Percentiles rank a stretch among this genome's conserved stretches.
Evolutionary conservation across 1,140 invertebrate genomes (phyloP).

Genomic region (Drosophila saltans): DNA sequence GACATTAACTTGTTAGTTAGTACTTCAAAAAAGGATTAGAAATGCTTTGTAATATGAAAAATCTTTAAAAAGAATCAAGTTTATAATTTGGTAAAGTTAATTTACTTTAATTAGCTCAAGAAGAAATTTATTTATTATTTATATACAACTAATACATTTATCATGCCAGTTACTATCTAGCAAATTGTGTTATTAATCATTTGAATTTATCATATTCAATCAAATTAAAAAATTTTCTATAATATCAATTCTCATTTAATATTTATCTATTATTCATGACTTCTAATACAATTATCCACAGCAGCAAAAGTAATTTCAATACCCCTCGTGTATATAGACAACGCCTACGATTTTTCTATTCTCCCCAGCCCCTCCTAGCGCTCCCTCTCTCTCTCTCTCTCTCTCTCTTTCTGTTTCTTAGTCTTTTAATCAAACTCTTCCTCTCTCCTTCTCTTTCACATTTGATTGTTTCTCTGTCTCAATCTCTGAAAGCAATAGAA

Average conservation of each 20-base stretch:
- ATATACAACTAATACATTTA: no score
- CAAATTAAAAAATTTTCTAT: not conserved
- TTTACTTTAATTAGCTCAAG: no score
- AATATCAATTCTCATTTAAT: constrained; percentile 1
- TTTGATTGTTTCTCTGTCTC: not conserved
- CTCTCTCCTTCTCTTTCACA: constrained; percentile 16
- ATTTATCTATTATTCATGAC: constrained; percentile 9
- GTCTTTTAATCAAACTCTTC: not conserved
- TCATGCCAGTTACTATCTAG: no score
- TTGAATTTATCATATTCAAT: not conserved
- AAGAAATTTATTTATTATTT: no score
- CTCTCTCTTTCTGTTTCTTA: not conserved
- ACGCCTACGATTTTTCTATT: constrained; percentile 6
- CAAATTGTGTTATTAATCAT: no score
- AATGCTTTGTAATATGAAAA: no score
- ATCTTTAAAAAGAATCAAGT: no score
- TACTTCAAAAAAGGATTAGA: no score
- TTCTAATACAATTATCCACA: constrained; percentile 1
- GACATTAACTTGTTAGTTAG: no score
- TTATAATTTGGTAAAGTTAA: no score
- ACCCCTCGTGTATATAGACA: not conserved
- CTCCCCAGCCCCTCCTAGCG: not conserved
- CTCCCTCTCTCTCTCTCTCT: not conserved
- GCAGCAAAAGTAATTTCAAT: not conserved
- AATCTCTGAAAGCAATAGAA: constrained; percentile 43